Conservation (phyloP, 2,888 invertebrate genomes). For the Spialia ferax region DNA sequence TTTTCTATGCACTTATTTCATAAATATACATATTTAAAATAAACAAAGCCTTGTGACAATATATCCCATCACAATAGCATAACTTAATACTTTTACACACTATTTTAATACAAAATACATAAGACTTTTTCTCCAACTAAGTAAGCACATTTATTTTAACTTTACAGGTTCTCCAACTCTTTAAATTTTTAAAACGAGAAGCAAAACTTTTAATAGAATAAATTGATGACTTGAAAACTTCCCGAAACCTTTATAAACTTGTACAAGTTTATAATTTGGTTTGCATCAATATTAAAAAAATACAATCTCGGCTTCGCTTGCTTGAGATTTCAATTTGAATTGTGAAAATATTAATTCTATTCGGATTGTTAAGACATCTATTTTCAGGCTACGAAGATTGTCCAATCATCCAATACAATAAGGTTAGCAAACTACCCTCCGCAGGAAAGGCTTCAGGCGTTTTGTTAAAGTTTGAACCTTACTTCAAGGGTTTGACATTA, state of each 20-base stretch:
- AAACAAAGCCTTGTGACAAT: too few relatives aligned
- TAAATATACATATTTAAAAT: too few relatives aligned
- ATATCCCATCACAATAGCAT: too few relatives aligned
- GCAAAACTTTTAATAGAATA: too few relatives aligned
- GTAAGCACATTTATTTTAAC: too few relatives aligned
- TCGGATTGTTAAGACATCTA: not conserved
- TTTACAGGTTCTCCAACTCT: too few relatives aligned
- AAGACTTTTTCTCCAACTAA: too few relatives aligned
- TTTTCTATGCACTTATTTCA: too few relatives aligned
- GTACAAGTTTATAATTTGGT: not conserved
- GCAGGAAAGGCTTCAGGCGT: constrained; percentile 12
- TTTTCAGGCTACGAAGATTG: not conserved
- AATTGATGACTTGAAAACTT: not conserved
- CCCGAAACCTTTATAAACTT: not conserved
- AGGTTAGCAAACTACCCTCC: constrained; percentile 14
- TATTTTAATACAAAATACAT: too few relatives aligned
- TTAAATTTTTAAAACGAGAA: too few relatives aligned
- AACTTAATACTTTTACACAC: too few relatives aligned
- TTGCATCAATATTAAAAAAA: not conserved
- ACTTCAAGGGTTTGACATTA: constrained; percentile 27
- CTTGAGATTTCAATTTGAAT: not conserved
- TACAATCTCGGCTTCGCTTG: not conserved
- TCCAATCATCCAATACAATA: constrained; percentile 8
- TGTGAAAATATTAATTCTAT: not conserved
- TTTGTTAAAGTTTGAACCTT: constrained; percentile 15